These are phyloP conservation scores for Glaucidium brasilianum DNA, from an alignment of 2,113 vertebrate species.

Conservation along the genomic window DNA sequence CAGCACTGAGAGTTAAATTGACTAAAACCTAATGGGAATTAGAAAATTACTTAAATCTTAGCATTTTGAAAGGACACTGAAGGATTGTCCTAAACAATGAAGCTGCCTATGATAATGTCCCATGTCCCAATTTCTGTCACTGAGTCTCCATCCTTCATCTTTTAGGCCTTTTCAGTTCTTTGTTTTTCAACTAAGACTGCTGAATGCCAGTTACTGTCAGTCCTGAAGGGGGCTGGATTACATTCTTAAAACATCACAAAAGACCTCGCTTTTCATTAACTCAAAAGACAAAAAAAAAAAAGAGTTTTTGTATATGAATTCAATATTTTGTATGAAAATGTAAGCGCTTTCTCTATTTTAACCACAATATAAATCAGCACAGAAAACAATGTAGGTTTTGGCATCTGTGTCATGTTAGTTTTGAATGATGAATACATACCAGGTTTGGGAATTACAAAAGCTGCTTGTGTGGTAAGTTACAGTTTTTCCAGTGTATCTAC, in stretches of 20 bases:
- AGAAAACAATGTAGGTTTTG: slow-evolving; percentile 75
- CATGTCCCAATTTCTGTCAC: not conserved
- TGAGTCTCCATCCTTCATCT: not conserved
- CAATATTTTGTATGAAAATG: slow-evolving; percentile 46
- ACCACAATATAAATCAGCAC: slow-evolving; percentile 74
- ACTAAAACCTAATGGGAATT: not conserved
- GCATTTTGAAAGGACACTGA: not conserved
- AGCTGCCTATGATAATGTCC: not conserved
- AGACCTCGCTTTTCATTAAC: not conserved
- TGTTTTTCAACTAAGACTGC: not conserved
- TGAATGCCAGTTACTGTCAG: not conserved
- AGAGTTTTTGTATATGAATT: not conserved
- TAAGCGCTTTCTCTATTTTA: slow-evolving; percentile 28
- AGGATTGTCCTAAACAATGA: not conserved
- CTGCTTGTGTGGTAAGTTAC: slow-evolving; percentile 69
- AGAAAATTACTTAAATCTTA: not conserved
- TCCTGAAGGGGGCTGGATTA: not conserved
- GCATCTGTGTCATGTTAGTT: slow-evolving; percentile 63
- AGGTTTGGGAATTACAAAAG: slow-evolving; percentile 68
- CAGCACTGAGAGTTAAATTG: not conserved
- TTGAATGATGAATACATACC: slow-evolving; percentile 69
- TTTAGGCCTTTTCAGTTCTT: not conserved
- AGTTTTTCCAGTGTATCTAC: slow-evolving; percentile 49
- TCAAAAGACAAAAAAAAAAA: slow-evolving; percentile 15
- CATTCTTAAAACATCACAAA: not conserved